Conservation (phyloP, 2,113 vertebrate genomes). For the Bujurquina vittata region DNA sequence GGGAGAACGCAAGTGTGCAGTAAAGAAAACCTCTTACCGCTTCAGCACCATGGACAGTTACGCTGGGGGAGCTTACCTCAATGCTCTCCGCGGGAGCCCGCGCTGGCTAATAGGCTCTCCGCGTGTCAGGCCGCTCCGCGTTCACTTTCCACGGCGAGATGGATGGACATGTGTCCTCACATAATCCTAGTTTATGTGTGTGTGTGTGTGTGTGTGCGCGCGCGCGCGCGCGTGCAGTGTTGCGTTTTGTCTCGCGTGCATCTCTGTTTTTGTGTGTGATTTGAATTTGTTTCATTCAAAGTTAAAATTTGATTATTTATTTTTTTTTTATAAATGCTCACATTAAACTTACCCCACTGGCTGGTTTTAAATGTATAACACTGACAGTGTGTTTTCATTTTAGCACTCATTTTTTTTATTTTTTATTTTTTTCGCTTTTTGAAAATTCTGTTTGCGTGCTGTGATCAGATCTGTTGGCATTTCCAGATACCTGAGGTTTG, state of each 20-base stretch:
- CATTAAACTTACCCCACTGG: neutral
- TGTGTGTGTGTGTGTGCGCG: too few species aligned
- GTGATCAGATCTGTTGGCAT: neutral
- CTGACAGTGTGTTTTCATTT: neutral
- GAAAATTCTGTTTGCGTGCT: neutral
- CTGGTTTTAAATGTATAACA: neutral
- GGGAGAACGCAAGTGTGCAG: constrained; percentile 61
- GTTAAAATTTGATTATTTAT: neutral
- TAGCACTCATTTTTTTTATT: neutral
- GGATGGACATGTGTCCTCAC: constrained; percentile 68
- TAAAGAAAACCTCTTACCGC: constrained; percentile 74
- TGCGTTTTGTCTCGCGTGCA: neutral
- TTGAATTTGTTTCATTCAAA: neutral
- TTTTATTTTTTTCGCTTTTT: neutral
- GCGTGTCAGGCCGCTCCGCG: constrained; percentile 62
- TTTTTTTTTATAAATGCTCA: neutral
- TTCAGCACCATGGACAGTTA: constrained; percentile 84
- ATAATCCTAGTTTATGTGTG: constrained; percentile 54
- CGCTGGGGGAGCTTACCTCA: constrained; percentile 65
- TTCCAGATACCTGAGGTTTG: constrained; percentile 22
- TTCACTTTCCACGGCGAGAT: constrained; percentile 53
- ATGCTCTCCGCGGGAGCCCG: constrained; percentile 59
- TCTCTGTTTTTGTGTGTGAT: neutral
- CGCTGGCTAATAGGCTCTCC: constrained; percentile 67
- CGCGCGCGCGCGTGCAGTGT: neutral